Evolutionary conservation across 1,140 invertebrate genomes (phyloP).

Genomic region (Riptortus pedestris): DNA sequence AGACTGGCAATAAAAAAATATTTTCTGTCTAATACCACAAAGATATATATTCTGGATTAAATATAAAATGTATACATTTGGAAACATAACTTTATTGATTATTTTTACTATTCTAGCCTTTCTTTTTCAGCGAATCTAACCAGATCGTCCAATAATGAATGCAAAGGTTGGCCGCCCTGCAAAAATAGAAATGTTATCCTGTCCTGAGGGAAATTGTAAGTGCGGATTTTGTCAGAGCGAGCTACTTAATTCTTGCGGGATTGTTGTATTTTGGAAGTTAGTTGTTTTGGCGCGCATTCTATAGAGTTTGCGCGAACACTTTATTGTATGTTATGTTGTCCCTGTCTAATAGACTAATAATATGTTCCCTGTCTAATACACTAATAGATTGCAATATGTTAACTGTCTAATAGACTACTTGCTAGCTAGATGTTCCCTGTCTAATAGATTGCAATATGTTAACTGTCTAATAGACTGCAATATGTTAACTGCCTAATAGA

Average conservation of each 20-base stretch:
- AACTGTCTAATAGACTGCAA: too few relatives aligned
- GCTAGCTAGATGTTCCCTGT: too few relatives aligned
- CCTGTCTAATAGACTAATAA: too few relatives aligned
- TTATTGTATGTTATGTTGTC: conserved; percentile 68
- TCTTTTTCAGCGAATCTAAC: conserved; percentile 30
- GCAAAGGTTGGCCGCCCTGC: conserved; percentile 47
- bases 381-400: too few relatives aligned
- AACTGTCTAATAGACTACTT: too few relatives aligned
- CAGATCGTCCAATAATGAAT: conserved; percentile 38
- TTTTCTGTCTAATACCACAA: neutral
- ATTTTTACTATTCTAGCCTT: conserved; percentile 15
- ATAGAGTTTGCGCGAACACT: conserved; percentile 62
- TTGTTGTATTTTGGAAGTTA: conserved; percentile 36
- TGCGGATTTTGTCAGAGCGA: conserved; percentile 52
- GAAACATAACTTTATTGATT: neutral
- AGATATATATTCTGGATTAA: too few relatives aligned
- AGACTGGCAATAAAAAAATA: neutral
- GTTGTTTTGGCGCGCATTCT: conserved; percentile 55
- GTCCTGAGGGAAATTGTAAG: conserved; percentile 51
- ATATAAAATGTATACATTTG: too few relatives aligned
- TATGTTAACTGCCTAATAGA: too few relatives aligned
- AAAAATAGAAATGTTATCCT: conserved; percentile 57
- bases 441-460: too few relatives aligned
- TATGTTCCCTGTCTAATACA: too few relatives aligned
- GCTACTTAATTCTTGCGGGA: conserved; percentile 45